Base-by-base conservation (phyloP, 2,888 invertebrate genomes). In the Sepioteuthis lessoniana region DNA sequence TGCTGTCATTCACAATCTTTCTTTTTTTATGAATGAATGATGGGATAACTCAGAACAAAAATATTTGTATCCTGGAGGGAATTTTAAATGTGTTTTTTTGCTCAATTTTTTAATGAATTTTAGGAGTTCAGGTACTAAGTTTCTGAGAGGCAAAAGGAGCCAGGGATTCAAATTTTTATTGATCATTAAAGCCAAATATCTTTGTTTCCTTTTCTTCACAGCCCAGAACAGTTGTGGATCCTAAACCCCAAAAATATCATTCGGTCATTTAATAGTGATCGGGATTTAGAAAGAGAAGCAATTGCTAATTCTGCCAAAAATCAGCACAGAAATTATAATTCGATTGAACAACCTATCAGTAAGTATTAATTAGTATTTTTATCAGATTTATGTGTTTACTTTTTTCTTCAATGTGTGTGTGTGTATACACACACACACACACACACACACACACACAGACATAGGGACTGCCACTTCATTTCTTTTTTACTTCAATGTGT, bases 171-270 rank as follows among this genome's bases (percentile, higher is more conserved):
- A 42, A 42, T 42, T 3, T 42, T 76, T 76, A n/a, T n/a, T 76
- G 3, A 76, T 76, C 19, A 76, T 76, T 35, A 76, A 76, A 76
- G 2, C n/a, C n/a, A 76, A 16, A 76, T n/a, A 10, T 76, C 19
- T 76, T n/a, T n/a, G 13, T 35, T 76, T 76, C 16, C 0, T 47
- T 50, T n/a, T 94, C 31, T 38, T 46, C 94, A 47, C 94, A 95
- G 98, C 94, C 99, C 99, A 93, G 98, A 99, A 97, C 98, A 98
- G 97, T 97, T 99, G 95, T 99, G 99, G 99, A 98, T 99, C 96
- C 97, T 99, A 95, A 99, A 99, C 98, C 99, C 99, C 90, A 98
- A 98, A 96, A 98, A 98, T 97, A 98, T 99, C 96, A 98, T 99
- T 46, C 95, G n/a, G 28, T 37, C 93, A 35, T 50, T 93, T 38